Base-by-base conservation (phyloP, 2,113 vertebrate species). In the Todiramphus saurophagus region DNA sequence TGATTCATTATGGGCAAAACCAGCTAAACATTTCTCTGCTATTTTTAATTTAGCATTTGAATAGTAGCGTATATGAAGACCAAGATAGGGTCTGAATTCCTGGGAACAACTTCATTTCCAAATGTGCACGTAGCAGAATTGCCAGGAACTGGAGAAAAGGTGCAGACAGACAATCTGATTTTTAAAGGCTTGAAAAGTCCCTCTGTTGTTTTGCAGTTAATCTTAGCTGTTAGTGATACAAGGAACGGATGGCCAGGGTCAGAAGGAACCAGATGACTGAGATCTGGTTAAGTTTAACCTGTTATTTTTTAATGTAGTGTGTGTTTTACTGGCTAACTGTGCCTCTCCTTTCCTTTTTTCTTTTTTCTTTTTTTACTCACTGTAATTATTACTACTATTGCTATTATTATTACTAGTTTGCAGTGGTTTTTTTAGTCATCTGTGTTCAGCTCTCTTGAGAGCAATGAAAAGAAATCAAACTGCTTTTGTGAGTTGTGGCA, bases 401-500 rank as follows among this genome's bases (percentile, higher is more conserved):
- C 78, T 91, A 9, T 75, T 92, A 93, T 95, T 93, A 90, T 85
- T 93, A 88, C 94, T 88, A 91, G 93, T 94, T 94, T 82, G 77
- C 62, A 46, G 58, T 59, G 78, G 13, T 91, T 96, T 37, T 7
- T 91, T 96, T 33, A 91, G 94, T 93, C 73, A 51, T 84, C 89
- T 75, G 59, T 82, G 81, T 97, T 97, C 89, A 62, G 70, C 81
- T 98, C 96, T 97, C 93, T 97, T 87, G 92, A 97, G 90, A 97
- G 95, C 95, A 97, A 94, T 97, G 96, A 97, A 98, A 98, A 94
- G 95, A 98, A 98, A 97, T 97, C 97, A 97, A 97, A 98, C 82
- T 96, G 95, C 95, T 92, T 98, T 98, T 98, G 98, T 98, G 93
- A 97, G 88, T 95, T 97, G 96, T 98, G 96, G 98, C 97, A 98